Base-by-base conservation (phyloP, 2,113 vertebrate genomes). In the Ursus arctos region DNA sequence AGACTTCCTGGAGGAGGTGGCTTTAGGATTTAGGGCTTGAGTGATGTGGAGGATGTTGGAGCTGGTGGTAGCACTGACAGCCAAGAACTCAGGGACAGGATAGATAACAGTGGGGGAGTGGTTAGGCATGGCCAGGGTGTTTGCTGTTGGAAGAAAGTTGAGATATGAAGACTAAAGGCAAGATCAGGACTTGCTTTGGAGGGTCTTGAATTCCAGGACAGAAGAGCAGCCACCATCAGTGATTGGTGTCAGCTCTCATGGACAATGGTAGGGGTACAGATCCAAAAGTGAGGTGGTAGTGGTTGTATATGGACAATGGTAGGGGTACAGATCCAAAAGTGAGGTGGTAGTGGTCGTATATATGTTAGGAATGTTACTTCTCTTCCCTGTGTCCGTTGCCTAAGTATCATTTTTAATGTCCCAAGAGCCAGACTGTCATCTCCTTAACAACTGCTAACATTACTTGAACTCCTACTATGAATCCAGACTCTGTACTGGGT, bases 11-110 rank as follows among this genome's bases (percentile, higher is more conserved):
- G 26, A 72, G 59, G 59, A 93, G 33, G 31, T 49, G 31, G 59
- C 74, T 43, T 90, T 95, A 59, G 59, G 10, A 47, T 67, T 79
- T 89, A 92, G 93, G 59, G 43, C 36, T 89, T 86, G 47, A 74
- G 2, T 28, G 84, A 74, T n/a, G 11, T 15, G 57, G 14, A 92
- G 19, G n/a, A 53, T 72, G 22, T 63, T 57, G 90, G 74, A 15
- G 7, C 8, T 76, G 18, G 43, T 22, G 61, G 33, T 1, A 5
- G 2, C 8, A 12, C 1, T 40, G 51, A 10, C 9, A 61, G 57
- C 24, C 65, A 49, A 69, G 79, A 36, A 69, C 36, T 65, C 18
- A n/a, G 83, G 82, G 51, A 53, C 47, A 40, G 51, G 21, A 63
- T 53, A 21, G n/a, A n/a, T 43, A 43, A 74, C 51, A 26, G 16